Evolutionary conservation across 1,140 invertebrate genomes (phyloP).

Genomic region (Camponotus vicinus): DNA sequence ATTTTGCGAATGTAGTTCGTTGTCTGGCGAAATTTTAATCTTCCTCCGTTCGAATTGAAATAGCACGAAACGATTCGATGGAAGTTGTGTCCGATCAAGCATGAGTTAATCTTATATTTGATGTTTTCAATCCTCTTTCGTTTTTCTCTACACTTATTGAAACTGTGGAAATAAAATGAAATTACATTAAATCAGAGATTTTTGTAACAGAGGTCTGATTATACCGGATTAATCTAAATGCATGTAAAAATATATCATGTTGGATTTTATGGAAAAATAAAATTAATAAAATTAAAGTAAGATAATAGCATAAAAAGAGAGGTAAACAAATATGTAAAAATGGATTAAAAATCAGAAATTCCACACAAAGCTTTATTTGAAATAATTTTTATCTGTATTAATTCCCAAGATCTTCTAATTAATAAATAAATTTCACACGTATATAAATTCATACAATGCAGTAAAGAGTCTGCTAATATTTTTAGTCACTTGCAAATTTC

Average conservation of each 20-base stretch:
- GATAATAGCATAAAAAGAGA: neutral
- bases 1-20: constrained; percentile 10
- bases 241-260: neutral
- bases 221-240: neutral
- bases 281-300: neutral
- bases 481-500: neutral
- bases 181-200: neutral
- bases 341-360: neutral
- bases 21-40: constrained; percentile 35
- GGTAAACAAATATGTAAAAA: too few relatives aligned
- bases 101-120: constrained; percentile 27
- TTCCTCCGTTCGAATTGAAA: neutral
- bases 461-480: neutral
- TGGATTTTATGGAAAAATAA: constrained; percentile 17
- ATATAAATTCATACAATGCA: neutral
- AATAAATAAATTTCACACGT: neutral
- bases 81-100: constrained; percentile 26
- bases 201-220: neutral
- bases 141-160: neutral
- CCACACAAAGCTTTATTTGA: neutral
- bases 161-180: constrained; percentile 22
- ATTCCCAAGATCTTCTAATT: neutral
- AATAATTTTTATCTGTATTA: neutral
- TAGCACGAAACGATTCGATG: constrained; percentile 45
- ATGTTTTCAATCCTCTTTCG: neutral